Base-by-base conservation (phyloP, 2,888 invertebrate species). In the Ametastegia equiseti region DNA sequence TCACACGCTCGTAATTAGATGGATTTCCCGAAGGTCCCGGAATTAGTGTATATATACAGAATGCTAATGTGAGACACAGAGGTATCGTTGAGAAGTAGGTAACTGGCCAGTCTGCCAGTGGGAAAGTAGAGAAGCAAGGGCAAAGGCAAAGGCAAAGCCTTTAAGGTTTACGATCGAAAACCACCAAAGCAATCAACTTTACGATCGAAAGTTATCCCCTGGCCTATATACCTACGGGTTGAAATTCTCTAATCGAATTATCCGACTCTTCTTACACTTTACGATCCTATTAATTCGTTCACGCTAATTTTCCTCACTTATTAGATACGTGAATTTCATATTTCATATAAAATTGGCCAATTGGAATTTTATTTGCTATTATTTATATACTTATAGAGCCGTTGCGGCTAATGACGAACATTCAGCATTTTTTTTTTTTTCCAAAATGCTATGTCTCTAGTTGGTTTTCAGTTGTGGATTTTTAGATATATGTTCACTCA, bases 121-220 rank as follows among this genome's bases (percentile, higher is more conserved):
- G 65, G 65, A 65, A 65, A 27, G 23, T n/a, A 30, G 27, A 7
- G 0, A 23, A 13, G 94, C 86, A 92, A 92, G 57, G 92, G 92
- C 57, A 94, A 93, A 87, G 94, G 93, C 94, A 93, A 88, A 91
- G 92, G 30, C 69, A 15, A 13, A 13, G 30, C 71, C 42, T 60
- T 71, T 60, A 50, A 82, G 81, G 81, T 80, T 83, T 81, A 80
- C 75, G 77, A 81, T 81, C 81, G 79, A 45, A 54, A 82, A 67
- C n/a, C 81, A 82, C 60, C 77, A 36, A 63, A 82, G 82, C 84
- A 84, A 85, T 86, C 84, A 83, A 83, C 69, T 84, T 84, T 83
- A 85, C 75, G 83, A 83, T 80, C 67, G 15, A 57, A 60, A 42
- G 80, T 82, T 69, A 75, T n/a, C n/a, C 82, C 84, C 19, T 50